Base-by-base conservation (phyloP, 2,797 vertebrate species). In the Argentina silus region DNA sequence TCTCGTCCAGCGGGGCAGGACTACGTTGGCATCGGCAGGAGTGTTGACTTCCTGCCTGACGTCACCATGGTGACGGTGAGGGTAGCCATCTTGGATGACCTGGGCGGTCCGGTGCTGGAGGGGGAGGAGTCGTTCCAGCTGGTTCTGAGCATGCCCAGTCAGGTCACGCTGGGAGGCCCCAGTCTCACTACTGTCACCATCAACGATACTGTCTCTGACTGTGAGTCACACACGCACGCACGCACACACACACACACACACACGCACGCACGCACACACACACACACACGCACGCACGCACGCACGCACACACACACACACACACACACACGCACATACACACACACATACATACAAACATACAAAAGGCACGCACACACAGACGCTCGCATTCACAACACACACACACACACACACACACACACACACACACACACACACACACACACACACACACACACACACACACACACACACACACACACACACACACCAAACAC, bases 81-180 rank as follows among this genome's bases (percentile, higher is more conserved):
- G 10, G 91, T 93, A 51, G 91, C 84, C 17, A 90, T 93, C 69
- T 88, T 94, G 36, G 89, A 92, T 69, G 93, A 94, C 73, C 74
- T 89, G 72, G 86, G 84, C 8, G 87, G 90, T 56, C 91, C 93
- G 6, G 61, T 88, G 70, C 81, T 92, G 66, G 93, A 95, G 80
- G 92, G 93, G 3, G 82, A 36, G 0, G 89, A 94, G 82, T 91
- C 55, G 43, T 93, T 92, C 88, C 92, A 94, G 82, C 78, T 93
- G 59, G 81, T 92, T 77, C 89, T 94, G 17, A 85, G 82, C 19
- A 90, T 91, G 93, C 91, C 92, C 0, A 62, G 69, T 71, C 91
- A 90, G 5, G 86, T 91, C 27, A 88, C 83, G 3, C 84, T 94
- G 72, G 91, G 91, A 65, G 86, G 92, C 45, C 93, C 92, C 3